Percentiles rank a stretch among this genome's conserved stretches.
These are phyloP conservation scores for Drosophila novamexicana DNA, from an alignment of 1,140 invertebrate genomes.

Conservation along the genomic window DNA sequence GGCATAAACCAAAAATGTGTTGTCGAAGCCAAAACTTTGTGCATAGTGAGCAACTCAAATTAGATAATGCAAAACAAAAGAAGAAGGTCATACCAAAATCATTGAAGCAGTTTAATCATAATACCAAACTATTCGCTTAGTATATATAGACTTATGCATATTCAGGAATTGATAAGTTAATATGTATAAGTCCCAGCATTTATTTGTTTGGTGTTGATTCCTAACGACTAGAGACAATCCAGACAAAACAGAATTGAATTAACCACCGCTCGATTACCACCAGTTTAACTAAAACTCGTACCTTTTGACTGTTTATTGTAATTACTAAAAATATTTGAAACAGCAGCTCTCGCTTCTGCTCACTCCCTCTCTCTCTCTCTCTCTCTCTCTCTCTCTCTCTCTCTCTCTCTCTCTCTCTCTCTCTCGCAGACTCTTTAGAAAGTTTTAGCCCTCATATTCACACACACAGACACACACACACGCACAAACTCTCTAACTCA, in stretches of 20 bases:
- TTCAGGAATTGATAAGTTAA: conserved; percentile 5
- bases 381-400: not conserved
- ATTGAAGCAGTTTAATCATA: not conserved
- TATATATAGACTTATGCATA: not conserved
- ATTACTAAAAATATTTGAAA: not conserved
- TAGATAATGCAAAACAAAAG: not conserved
- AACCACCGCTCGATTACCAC: conserved; percentile 35
- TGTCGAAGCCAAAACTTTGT: too few species aligned
- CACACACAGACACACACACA: not conserved
- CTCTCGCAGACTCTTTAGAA: not conserved
- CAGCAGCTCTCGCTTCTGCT: not conserved
- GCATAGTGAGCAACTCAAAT: too few species aligned
- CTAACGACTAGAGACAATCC: not conserved
- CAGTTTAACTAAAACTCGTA: conserved; percentile 20
- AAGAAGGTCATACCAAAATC: not conserved
- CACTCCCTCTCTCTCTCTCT: not conserved
- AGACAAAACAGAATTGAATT: not conserved
- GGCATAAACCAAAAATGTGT: too few species aligned
- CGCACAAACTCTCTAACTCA: too few species aligned
- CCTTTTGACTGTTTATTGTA: conserved; percentile 5
- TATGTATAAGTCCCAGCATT: conserved; percentile 5
- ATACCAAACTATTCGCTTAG: not conserved
- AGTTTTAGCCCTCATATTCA: not conserved
- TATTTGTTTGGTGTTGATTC: not conserved
- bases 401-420: not conserved